phyloP scores from a whole-genome alignment of 2,113 vertebrate genomes.

The Microcebus jonahi region DNA sequence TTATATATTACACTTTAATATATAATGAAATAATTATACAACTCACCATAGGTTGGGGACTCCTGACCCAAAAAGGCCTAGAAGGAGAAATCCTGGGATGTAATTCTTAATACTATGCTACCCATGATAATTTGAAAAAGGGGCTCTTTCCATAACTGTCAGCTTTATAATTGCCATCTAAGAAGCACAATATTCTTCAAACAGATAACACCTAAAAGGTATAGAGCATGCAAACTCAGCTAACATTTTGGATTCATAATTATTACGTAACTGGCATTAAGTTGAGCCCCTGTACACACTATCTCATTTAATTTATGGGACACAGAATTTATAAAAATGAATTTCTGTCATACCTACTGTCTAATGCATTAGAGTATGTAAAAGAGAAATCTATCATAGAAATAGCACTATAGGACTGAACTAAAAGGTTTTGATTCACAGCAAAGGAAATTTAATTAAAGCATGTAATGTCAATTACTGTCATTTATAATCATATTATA shows the following conservation, averaged over 20 bases:
- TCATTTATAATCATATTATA: constrained; percentile 88
- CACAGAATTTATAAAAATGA: constrained; percentile 84
- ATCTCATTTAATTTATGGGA: constrained; percentile 74
- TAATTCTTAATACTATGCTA: background rate
- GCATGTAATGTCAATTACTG: constrained; percentile 90
- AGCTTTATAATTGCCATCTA: background rate
- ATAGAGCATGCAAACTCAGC: background rate
- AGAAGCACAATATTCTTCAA: constrained; percentile 4
- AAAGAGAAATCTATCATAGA: constrained; percentile 84
- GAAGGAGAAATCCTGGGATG: background rate
- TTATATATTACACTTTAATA: too few relatives aligned
- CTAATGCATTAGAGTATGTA: constrained; percentile 84
- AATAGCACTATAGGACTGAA: constrained; percentile 85
- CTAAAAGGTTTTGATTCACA: constrained; percentile 90
- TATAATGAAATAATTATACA: too few relatives aligned
- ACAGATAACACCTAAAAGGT: constrained; percentile 2
- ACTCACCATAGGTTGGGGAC: too few relatives aligned
- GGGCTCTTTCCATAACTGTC: background rate
- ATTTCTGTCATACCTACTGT: constrained; percentile 82
- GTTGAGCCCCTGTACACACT: background rate
- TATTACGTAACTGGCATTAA: background rate
- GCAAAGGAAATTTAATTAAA: constrained; percentile 90
- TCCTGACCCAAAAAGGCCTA: background rate
- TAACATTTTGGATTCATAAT: constrained; percentile 52
- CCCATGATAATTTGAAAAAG: background rate